These are phyloP conservation scores for Lymantria monacha DNA, from an alignment of 2,888 invertebrate genomes.

Conservation along the genomic window DNA sequence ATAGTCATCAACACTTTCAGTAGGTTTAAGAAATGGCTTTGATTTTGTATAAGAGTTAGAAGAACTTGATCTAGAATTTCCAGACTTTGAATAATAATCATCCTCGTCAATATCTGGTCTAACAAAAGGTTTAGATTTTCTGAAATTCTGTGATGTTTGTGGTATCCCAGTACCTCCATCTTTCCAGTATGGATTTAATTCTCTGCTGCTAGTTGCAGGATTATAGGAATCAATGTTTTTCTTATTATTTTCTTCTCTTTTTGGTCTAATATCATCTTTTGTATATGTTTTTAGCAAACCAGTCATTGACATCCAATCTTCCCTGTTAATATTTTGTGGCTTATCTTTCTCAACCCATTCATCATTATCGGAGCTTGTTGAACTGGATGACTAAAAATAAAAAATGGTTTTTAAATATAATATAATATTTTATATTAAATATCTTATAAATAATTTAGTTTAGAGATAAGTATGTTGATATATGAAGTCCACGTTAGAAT, in stretches of 20 bases:
- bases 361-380: conserved; percentile 61
- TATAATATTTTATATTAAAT: too few species aligned
- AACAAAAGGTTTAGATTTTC: conserved; percentile 58
- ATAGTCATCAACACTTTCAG: conserved; percentile 13
- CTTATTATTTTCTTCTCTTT: conserved; percentile 75
- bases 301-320: conserved; percentile 91
- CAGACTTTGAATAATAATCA: conserved; percentile 36
- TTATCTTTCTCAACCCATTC: conserved; percentile 84
- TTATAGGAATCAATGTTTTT: conserved; percentile 83
- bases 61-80: conserved; percentile 18
- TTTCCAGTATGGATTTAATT: conserved; percentile 97
- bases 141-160: conserved; percentile 55
- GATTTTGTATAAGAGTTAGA: background rate
- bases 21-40: conserved; percentile 5
- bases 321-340: conserved; percentile 62
- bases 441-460: too few species aligned
- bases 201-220: conserved; percentile 87
- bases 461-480: too few species aligned
- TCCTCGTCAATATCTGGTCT: conserved; percentile 65
- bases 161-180: conserved; percentile 94
- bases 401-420: too few species aligned
- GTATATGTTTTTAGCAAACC: conserved; percentile 73
- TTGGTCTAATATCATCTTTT: conserved; percentile 70
- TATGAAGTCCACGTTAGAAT: too few species aligned
- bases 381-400: conserved; percentile 53